These are phyloP conservation scores for Laupala kohalensis DNA, from an alignment of 1,140 invertebrate genomes.

Conservation along the genomic window DNA sequence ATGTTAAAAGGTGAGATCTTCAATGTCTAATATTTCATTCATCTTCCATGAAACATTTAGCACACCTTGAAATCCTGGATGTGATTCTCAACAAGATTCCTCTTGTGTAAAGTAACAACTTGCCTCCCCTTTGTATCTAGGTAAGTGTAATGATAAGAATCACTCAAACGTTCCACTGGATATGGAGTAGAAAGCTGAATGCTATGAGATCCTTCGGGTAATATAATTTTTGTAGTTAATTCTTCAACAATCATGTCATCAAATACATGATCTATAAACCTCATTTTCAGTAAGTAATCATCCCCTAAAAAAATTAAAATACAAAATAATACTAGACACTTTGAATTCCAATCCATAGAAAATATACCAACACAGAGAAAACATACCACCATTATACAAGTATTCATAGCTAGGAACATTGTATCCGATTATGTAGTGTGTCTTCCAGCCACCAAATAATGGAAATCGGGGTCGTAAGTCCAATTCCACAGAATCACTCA, in stretches of 20 bases:
- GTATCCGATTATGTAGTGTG: conserved; percentile 92
- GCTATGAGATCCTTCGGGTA: conserved; percentile 83
- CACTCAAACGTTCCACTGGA: conserved; percentile 53
- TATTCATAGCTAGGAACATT: conserved; percentile 96
- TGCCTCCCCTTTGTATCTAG: conserved; percentile 87
- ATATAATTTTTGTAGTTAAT: conserved; percentile 75
- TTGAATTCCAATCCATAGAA: neutral
- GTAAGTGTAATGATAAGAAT: conserved; percentile 82
- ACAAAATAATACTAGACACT: neutral
- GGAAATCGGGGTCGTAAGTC: conserved; percentile 92
- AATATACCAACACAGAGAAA: conserved; percentile 3
- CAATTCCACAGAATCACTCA: conserved; percentile 85
- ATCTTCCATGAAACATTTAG: neutral
- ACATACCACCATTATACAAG: conserved; percentile 63
- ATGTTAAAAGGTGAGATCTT: conserved; percentile 9
- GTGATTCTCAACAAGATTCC: conserved; percentile 89
- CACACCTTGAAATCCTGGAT: conserved; percentile 70
- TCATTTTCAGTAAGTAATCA: conserved; percentile 78
- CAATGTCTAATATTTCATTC: neutral
- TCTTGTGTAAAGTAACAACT: conserved; percentile 73
- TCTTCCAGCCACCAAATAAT: conserved; percentile 97
- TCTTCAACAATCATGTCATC: conserved; percentile 95
- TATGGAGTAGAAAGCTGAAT: conserved; percentile 77
- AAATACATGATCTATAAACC: conserved; percentile 88
- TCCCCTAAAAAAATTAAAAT: conserved; percentile 30